Evolutionary conservation across 2,113 vertebrate genomes (phyloP), one percentile per base, ranked within the genome.

Genomic region (Pelodiscus sinensis): DNA sequence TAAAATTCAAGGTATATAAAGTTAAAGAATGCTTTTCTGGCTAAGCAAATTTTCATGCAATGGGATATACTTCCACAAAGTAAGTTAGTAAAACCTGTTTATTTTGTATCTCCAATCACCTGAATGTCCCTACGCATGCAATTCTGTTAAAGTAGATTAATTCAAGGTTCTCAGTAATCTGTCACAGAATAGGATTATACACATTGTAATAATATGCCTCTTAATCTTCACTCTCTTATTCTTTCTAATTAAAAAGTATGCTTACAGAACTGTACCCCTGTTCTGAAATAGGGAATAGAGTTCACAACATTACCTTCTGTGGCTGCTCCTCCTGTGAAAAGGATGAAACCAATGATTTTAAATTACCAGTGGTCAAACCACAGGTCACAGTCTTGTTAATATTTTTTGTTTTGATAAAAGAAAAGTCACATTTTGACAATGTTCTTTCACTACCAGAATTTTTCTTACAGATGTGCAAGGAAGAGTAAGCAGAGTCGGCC

Each of bases 271-370:
- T 51, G 16, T 9, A n/a, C 27, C 9, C 60, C 58, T 81, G 13
- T 31, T 68, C 29, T 2, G 13, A 54, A 62, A 85, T 88, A 77
- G 52, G 50, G 89, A 81, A 79, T 6, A 56, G 18, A 29, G 21
- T 31, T 90, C 87, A 84, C 81, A 85, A 73, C n/a, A 65, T 97
- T 97, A 98, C 98, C 98, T 98, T 95, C 62, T 90, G 79, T 6
- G 19, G 88, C 88, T 81, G 93, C 1, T 81, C 79, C 79, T 79
- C 92, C 90, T 96, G 90, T 50, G 92, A 79, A 91, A 90, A 89
- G 31, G 96, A 97, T 68, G 97, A 95, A 71, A 85, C 77, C 86
- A 93, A 15, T 3, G 92, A 78, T 92, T 96, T 89, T 3, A 35
- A 55, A 11, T 68, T 90, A 1, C 62, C 92, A 88, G 82, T 77